Evolutionary conservation across 2,888 invertebrate genomes (phyloP).

Genomic region (Pyrocoelia pectoralis): DNA sequence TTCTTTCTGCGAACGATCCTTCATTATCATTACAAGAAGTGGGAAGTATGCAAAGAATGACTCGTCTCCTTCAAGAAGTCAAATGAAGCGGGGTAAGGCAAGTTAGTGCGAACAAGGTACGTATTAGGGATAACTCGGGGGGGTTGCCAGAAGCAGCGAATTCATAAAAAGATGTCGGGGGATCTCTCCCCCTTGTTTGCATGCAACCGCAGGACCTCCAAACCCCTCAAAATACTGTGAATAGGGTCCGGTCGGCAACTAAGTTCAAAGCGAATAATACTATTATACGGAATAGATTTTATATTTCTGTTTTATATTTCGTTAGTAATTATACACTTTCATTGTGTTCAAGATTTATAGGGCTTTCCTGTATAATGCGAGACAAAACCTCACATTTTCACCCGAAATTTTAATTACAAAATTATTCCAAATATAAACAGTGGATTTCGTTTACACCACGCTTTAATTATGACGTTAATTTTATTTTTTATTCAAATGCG

Average conservation of each 20-base stretch:
- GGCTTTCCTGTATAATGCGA: not conserved
- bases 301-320: conserved; percentile 4
- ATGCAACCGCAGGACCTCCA: conserved; percentile 42
- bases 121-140: conserved; percentile 34
- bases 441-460: not conserved
- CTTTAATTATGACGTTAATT: not conserved
- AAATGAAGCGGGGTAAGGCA: conserved; percentile 41
- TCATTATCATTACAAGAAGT: conserved; percentile 28
- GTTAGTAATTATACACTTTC: not conserved
- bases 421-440: not conserved
- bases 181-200: conserved; percentile 45
- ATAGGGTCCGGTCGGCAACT: conserved; percentile 31
- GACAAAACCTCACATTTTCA: not conserved
- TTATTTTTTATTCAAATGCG: not conserved
- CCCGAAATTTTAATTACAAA: not conserved
- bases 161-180: conserved; percentile 47
- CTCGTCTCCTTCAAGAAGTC: conserved; percentile 27
- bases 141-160: conserved; percentile 39
- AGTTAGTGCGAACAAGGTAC: conserved; percentile 44
- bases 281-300: conserved; percentile 14
- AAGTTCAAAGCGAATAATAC: conserved; percentile 23
- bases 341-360: not conserved
- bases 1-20: conserved; percentile 23
- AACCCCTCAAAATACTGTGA: conserved; percentile 21
- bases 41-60: conserved; percentile 11